A percentile compares a stretch with the other conserved stretches of the same genome.
Conservation (phyloP, 2,113 vertebrate genomes). For the Ceyx melanurus region DNA sequence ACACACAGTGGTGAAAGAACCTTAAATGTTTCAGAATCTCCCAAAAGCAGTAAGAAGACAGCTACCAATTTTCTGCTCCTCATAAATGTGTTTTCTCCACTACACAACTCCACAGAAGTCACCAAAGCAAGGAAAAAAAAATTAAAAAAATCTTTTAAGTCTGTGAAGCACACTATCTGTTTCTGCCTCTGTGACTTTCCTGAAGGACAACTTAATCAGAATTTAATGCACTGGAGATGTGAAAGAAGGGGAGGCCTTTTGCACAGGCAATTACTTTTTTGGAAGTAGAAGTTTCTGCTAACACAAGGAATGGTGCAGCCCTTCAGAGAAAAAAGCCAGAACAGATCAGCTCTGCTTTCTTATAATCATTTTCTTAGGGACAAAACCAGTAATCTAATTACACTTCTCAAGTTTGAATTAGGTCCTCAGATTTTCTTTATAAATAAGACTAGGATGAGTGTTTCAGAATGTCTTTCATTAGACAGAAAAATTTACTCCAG, state of each 20-base stretch:
- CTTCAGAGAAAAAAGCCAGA: not conserved
- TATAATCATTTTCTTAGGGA: not conserved
- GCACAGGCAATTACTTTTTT: not conserved
- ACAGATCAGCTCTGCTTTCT: not conserved
- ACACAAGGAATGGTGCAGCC: not conserved
- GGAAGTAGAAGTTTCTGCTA: not conserved
- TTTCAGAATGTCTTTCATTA: not conserved
- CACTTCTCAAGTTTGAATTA: not conserved
- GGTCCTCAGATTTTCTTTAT: not conserved
- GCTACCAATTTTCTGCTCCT: not conserved
- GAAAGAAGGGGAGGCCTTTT: not conserved
- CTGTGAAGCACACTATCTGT: slow-evolving; percentile 72
- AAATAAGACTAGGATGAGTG: not conserved
- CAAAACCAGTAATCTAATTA: not conserved
- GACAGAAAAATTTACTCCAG: not conserved
- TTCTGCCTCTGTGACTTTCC: slow-evolving; percentile 71
- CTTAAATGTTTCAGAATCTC: not conserved
- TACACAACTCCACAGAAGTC: slow-evolving; percentile 69
- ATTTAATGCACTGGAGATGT: not conserved
- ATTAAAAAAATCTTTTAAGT: slow-evolving; percentile 81
- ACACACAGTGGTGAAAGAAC: not conserved
- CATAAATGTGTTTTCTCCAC: slow-evolving; percentile 67
- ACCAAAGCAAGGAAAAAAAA: slow-evolving; percentile 84
- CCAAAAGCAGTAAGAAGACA: not conserved
- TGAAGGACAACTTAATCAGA: slow-evolving; percentile 65